phyloP scores from a whole-genome alignment of 2,888 invertebrate genomes.

The Sepioteuthis lessoniana region DNA sequence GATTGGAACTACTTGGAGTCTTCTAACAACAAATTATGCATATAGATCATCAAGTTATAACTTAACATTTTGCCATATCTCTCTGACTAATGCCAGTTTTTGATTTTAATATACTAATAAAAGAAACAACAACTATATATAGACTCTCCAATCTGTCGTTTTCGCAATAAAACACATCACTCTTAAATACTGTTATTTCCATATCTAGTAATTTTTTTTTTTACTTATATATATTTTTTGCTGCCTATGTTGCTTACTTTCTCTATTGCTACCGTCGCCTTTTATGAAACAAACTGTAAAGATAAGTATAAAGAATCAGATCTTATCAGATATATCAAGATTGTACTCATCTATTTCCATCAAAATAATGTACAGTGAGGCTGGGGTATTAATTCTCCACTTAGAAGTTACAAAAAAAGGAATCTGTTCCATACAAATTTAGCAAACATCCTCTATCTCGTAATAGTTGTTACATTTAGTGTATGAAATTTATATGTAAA shows the following conservation, averaged over 20 bases:
- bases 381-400: no score
- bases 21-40: not conserved
- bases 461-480: no score
- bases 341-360: no score
- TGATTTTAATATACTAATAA: not conserved
- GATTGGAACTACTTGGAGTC: not conserved
- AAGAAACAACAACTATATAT: not conserved
- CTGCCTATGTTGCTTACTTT: not conserved
- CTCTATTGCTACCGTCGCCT: not conserved
- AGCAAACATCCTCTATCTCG: no score
- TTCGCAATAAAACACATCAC: constrained; percentile 17
- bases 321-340: no score
- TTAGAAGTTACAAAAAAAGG: no score
- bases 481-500: no score
- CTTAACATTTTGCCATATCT: not conserved
- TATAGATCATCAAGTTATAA: not conserved
- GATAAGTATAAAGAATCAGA: no score
- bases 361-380: no score
- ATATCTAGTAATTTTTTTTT: not conserved
- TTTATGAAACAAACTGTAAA: no score
- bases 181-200: not conserved
- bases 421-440: no score
- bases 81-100: not conserved
- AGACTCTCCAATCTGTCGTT: constrained; percentile 36
- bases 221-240: not conserved